A percentile compares a stretch with the other conserved stretches of the same genome.
These are phyloP conservation scores for Ephydatia muelleri DNA, from an alignment of 37 sponge, comb jelly and placozoan species.

Conservation along the genomic window DNA sequence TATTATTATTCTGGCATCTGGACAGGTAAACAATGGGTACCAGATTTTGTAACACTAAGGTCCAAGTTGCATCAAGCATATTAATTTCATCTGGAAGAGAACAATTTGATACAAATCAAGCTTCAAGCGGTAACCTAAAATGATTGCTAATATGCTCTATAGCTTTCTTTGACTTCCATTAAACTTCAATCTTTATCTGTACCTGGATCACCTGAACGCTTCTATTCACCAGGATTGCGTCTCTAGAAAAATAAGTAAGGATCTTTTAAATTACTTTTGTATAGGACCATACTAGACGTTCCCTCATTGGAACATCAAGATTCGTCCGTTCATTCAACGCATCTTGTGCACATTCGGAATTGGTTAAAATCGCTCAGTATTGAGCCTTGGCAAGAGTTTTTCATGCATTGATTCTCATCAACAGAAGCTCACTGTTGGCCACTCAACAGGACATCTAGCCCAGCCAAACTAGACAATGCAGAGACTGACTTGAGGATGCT, in stretches of 20 bases:
- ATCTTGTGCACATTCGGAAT: not conserved
- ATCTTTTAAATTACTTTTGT: constrained; percentile 30
- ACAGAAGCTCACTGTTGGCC: constrained; percentile 43
- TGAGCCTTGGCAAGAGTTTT: constrained; percentile 31
- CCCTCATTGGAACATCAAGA: constrained; percentile 36
- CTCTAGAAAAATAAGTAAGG: constrained; percentile 45
- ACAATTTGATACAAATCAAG: constrained; percentile 27
- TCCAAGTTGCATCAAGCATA: constrained; percentile 41
- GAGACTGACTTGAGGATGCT: constrained; percentile 42
- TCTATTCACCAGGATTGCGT: constrained; percentile 33
- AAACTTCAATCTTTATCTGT: not conserved
- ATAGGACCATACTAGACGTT: constrained; percentile 43
- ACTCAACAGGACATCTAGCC: constrained; percentile 42
- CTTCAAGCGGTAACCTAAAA: constrained; percentile 41
- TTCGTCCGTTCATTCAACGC: constrained; percentile 12
- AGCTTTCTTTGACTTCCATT: constrained; percentile 4
- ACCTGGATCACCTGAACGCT: constrained; percentile 4
- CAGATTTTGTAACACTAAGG: constrained; percentile 34
- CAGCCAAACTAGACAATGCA: constrained; percentile 28
- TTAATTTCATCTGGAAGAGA: constrained; percentile 40
- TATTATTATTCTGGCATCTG: constrained; percentile 33
- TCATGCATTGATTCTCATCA: constrained; percentile 22
- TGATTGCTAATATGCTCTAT: not conserved
- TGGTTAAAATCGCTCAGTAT: constrained; percentile 18
- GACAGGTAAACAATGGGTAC: constrained; percentile 47